phyloP scores from a whole-genome alignment of 2,888 invertebrate genomes.

The Diadegma fenestrale region DNA sequence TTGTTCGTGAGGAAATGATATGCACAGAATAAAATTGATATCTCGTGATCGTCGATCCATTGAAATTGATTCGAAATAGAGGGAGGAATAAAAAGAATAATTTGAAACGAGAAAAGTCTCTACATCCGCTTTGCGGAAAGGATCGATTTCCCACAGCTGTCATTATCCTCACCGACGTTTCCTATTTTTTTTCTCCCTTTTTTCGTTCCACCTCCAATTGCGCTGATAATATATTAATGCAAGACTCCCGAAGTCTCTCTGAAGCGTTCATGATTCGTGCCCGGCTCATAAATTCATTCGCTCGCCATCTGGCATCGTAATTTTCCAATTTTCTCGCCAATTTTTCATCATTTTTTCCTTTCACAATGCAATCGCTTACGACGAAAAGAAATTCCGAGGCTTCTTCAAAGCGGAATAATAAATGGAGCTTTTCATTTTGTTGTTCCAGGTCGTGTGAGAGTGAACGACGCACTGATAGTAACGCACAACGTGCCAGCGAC shows the following conservation, averaged over 20 bases:
- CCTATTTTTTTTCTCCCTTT: background rate
- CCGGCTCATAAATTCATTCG: slow-evolving; percentile 1
- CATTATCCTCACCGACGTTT: slow-evolving; percentile 45
- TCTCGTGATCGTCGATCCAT: slow-evolving; percentile 42
- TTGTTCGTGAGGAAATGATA: background rate
- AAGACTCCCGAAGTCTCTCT: slow-evolving; percentile 16
- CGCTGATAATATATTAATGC: slow-evolving; percentile 39
- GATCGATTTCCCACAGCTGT: slow-evolving; percentile 32
- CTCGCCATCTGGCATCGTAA: slow-evolving; percentile 4
- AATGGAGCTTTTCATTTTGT: slow-evolving; percentile 42
- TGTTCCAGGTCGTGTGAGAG: slow-evolving; percentile 91
- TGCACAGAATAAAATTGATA: slow-evolving; percentile 26
- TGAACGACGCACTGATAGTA: slow-evolving; percentile 92
- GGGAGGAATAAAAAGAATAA: slow-evolving; percentile 22
- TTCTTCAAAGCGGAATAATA: slow-evolving; percentile 7
- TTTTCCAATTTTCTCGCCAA: slow-evolving; percentile 35
- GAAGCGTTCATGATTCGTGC: slow-evolving; percentile 12
- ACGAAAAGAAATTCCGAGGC: background rate
- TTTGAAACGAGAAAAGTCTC: background rate
- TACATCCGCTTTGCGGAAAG: slow-evolving; percentile 14
- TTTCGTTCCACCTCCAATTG: background rate
- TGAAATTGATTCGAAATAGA: slow-evolving; percentile 33
- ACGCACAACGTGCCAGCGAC: slow-evolving; percentile 95
- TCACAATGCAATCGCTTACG: background rate
- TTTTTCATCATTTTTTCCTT: slow-evolving; percentile 5